Evolutionary conservation across 2,888 invertebrate species (phyloP), one percentile per base, ranked within the genome.

Genomic region (Chirona hameri): DNA sequence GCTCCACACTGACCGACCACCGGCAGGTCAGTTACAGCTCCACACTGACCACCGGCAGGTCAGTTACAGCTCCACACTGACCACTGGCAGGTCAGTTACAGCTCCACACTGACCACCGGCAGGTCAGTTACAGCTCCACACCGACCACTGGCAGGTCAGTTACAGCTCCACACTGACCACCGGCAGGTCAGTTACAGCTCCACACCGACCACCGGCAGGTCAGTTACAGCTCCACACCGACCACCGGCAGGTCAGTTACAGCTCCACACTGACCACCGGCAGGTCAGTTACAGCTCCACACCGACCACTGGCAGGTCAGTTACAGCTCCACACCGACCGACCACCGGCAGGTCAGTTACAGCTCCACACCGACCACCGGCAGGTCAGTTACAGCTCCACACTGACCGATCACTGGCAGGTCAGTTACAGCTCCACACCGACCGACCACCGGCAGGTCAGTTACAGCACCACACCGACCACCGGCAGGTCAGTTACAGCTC

Each of bases 51-150:
- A 60, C 82, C 31, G 83, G 81, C 82, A 65, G 60, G 55, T 69
- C 60, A 57, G 60, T 81, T 52, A 39, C 39, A 39, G 39, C 39
- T 57, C 52, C 84, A 60, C 83, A 84, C 80, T 39, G 83, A 83
- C 79, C 86, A 87, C 85, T 87, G 96, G 87, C 89, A 96, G 76
- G n/a, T n/a, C n/a, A n/a, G n/a, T n/a, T n/a, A n/a, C n/a, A 46
- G 60, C 72, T 82, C 83, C n/a, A 79, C 82, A 57, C 57, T 46
- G 39, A 82, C 65, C 80, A 57, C 84, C 84, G 27, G 83, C 84
- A 3, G 83, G 84, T 29, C 83, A 46, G 76, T 39, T 39, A 39
- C 39, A 39, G 39, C 39, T 2, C 39, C 39, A 39, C 39, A 39
- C 39, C 7, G 39, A 39, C 39, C 39, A 39, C 39, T 39, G 39